Percentiles rank a stretch among this genome's conserved stretches.
These are phyloP conservation scores for Diadophis punctatus DNA, from an alignment of 2,113 vertebrate species.

Conservation along the genomic window DNA sequence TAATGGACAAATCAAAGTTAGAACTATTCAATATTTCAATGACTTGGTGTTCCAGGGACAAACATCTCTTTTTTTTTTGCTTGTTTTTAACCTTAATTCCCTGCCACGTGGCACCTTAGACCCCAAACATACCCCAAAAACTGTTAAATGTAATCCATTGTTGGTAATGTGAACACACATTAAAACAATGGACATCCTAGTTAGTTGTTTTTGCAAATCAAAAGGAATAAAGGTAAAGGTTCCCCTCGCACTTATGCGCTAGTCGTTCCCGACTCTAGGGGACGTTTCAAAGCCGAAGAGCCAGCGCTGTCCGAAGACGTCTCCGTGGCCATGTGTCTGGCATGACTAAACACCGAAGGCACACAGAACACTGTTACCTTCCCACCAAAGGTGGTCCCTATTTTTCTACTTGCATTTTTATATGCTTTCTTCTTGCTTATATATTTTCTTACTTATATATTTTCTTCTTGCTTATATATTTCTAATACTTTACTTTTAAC, in stretches of 20 bases:
- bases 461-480: background rate
- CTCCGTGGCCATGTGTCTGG: too few relatives aligned
- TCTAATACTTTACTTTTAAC: background rate
- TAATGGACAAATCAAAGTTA: background rate
- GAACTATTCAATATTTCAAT: background rate
- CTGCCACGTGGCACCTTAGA: background rate
- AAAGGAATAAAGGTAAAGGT: background rate
- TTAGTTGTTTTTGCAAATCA: background rate
- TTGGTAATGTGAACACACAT: background rate
- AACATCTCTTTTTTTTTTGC: background rate
- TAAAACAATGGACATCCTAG: background rate
- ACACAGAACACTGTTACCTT: too few relatives aligned
- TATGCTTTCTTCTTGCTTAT: too few relatives aligned
- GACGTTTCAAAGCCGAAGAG: too few relatives aligned
- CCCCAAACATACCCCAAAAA: background rate
- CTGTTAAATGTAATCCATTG: background rate
- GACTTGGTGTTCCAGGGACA: background rate
- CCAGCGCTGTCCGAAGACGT: too few relatives aligned
- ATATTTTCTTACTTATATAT: too few relatives aligned
- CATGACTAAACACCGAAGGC: too few relatives aligned
- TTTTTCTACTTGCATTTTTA: too few relatives aligned
- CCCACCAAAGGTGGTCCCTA: too few relatives aligned
- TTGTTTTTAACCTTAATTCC: background rate
- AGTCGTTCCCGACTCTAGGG: too few relatives aligned
- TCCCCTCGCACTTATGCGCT: too few relatives aligned